phyloP scores from a whole-genome alignment of 1,140 invertebrate species.

The Aethina tumida region DNA sequence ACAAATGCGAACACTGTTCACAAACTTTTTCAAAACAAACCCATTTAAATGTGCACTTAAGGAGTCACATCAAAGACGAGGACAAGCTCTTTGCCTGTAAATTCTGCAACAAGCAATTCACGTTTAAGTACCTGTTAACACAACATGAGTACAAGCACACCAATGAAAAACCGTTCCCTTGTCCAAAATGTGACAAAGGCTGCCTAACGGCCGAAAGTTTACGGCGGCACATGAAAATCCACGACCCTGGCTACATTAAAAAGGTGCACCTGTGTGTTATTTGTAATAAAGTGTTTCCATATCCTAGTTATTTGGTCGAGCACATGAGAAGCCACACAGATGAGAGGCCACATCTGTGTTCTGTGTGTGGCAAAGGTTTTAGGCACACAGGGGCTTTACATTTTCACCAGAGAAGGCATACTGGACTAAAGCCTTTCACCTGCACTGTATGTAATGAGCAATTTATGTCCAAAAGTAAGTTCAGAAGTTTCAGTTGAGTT shows the following conservation, averaged over 20 bases:
- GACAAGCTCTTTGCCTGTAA: not conserved
- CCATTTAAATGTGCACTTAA: constrained; percentile 1
- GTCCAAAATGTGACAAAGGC: constrained; percentile 12
- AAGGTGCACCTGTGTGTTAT: constrained; percentile 36
- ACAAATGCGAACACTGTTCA: constrained; percentile 1
- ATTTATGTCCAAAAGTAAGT: too few relatives aligned
- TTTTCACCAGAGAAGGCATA: constrained; percentile 49
- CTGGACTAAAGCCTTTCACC: constrained; percentile 49
- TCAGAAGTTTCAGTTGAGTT: too few relatives aligned
- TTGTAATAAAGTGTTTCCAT: constrained; percentile 38
- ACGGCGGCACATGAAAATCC: constrained; percentile 21
- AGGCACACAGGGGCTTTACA: constrained; percentile 52
- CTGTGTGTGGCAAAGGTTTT: constrained; percentile 36
- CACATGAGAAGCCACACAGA: constrained; percentile 34
- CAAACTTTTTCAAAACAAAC: not conserved
- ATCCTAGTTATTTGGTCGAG: constrained; percentile 30
- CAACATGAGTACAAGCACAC: not conserved
- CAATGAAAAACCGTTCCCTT: constrained; percentile 1
- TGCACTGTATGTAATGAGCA: too few relatives aligned
- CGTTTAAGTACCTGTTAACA: not conserved
- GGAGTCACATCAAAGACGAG: not conserved
- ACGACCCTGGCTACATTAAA: constrained; percentile 18
- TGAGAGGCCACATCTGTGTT: constrained; percentile 31
- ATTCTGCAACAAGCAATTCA: not conserved
- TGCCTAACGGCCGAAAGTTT: constrained; percentile 26